Evolutionary conservation across 2,888 invertebrate genomes (phyloP).

Genomic region (Meteorus cinctellus): DNA sequence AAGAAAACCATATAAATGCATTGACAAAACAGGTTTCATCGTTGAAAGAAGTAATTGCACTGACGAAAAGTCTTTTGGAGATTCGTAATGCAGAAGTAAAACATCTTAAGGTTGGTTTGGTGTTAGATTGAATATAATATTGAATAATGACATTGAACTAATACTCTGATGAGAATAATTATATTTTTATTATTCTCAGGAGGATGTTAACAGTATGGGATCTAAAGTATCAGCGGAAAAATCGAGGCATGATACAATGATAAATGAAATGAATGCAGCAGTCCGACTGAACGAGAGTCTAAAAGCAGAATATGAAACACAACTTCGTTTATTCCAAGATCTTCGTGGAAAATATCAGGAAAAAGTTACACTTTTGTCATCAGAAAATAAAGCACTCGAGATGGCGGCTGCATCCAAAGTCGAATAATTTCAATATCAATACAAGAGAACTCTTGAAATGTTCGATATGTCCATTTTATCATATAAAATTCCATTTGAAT

Average conservation of each 20-base stretch:
- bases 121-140: no score
- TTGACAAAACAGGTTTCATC: constrained; percentile 83
- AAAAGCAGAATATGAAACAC: constrained; percentile 85
- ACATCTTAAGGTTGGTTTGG: constrained; percentile 78
- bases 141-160: no score
- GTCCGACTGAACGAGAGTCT: constrained; percentile 84
- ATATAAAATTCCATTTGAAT: background rate
- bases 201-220: constrained; percentile 82
- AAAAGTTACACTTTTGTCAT: constrained; percentile 77
- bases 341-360: constrained; percentile 81
- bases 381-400: constrained; percentile 73
- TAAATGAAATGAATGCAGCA: constrained; percentile 83
- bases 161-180: background rate
- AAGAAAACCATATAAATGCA: constrained; percentile 86
- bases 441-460: background rate
- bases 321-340: constrained; percentile 83
- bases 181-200: constrained; percentile 67
- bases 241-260: constrained; percentile 80
- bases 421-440: constrained; percentile 1
- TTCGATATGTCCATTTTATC: constrained; percentile 52
- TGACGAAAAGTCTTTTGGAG: constrained; percentile 86
- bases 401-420: constrained; percentile 47
- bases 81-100: constrained; percentile 86
- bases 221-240: constrained; percentile 82
- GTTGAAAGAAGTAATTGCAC: constrained; percentile 86